Evolutionary conservation across 2,888 invertebrate genomes (phyloP).

Genomic region (Cotesia congregata): DNA sequence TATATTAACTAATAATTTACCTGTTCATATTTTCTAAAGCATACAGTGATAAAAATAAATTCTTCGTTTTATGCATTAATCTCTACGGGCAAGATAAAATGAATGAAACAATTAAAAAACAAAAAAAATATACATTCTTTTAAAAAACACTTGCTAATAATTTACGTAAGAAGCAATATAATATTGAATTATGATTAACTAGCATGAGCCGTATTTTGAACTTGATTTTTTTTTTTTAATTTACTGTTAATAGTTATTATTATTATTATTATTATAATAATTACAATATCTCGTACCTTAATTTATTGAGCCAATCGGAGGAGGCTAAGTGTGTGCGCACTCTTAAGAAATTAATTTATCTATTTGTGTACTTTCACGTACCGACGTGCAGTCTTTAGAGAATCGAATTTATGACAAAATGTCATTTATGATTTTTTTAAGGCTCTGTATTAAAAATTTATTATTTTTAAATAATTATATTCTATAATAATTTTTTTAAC

Average conservation of each 20-base stretch:
- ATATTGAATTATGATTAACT: slow-evolving; percentile 52
- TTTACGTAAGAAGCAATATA: slow-evolving; percentile 11
- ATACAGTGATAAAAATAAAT: slow-evolving; percentile 39
- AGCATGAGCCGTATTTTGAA: slow-evolving; percentile 55
- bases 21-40: slow-evolving; percentile 48
- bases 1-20: slow-evolving; percentile 41
- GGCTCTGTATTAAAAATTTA: slow-evolving; percentile 16
- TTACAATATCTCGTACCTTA: slow-evolving; percentile 53
- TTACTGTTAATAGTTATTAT: background rate
- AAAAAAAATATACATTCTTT: slow-evolving; percentile 23
- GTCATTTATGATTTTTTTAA: slow-evolving; percentile 29
- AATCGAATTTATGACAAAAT: slow-evolving; percentile 34
- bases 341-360: slow-evolving; percentile 34
- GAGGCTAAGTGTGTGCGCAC: slow-evolving; percentile 53
- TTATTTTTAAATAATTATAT: background rate
- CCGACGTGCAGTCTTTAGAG: slow-evolving; percentile 43
- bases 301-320: slow-evolving; percentile 64
- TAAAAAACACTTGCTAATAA: slow-evolving; percentile 16
- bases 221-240: slow-evolving; percentile 38
- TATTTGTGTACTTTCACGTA: slow-evolving; percentile 39
- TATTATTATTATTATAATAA: slow-evolving; percentile 35
- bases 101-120: slow-evolving; percentile 40
- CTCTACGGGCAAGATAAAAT: slow-evolving; percentile 64
- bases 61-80: slow-evolving; percentile 52
- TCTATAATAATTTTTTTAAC: background rate